phyloP scores from a whole-genome alignment of 1,140 invertebrate species.

The Contarinia nasturtii region DNA sequence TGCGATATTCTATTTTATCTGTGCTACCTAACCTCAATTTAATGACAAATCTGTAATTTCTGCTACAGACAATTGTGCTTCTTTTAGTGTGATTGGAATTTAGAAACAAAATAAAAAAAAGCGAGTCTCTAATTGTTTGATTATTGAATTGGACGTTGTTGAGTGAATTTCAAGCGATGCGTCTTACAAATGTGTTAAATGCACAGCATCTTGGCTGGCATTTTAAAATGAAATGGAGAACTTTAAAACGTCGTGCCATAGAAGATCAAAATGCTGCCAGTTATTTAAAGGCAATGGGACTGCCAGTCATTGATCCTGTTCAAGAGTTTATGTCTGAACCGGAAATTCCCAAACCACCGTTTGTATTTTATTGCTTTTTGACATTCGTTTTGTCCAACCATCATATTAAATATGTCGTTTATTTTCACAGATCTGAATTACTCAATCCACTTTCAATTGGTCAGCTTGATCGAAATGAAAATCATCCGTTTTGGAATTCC shows the following conservation, averaged over 20 bases:
- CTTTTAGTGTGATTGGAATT: no score
- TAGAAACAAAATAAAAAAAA: no score
- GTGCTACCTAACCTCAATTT: no score
- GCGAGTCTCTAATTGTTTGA: no score
- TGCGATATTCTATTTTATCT: no score
- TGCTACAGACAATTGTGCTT: no score
- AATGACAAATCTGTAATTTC: no score
- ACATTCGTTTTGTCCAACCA: background rate
- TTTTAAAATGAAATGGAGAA: constrained; percentile 43
- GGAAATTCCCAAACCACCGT: constrained; percentile 15
- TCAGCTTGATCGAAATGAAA: constrained; percentile 25
- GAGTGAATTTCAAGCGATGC: constrained; percentile 27
- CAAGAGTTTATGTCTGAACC: constrained; percentile 28
- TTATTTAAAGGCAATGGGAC: constrained; percentile 27
- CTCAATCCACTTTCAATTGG: constrained; percentile 22
- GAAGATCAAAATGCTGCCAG: constrained; percentile 28
- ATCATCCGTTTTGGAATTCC: constrained; percentile 43
- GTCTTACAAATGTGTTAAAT: constrained; percentile 33
- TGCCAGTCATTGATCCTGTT: constrained; percentile 30
- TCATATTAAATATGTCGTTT: background rate
- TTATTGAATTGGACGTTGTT: background rate
- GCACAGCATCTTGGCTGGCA: constrained; percentile 47
- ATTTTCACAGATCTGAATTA: constrained; percentile 25
- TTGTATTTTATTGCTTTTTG: background rate
- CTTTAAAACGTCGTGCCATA: constrained; percentile 34